Evolutionary conservation across 1,140 invertebrate species (phyloP), one percentile per base, ranked within the genome.

Genomic region (Zaprionus kolodkinae): DNA sequence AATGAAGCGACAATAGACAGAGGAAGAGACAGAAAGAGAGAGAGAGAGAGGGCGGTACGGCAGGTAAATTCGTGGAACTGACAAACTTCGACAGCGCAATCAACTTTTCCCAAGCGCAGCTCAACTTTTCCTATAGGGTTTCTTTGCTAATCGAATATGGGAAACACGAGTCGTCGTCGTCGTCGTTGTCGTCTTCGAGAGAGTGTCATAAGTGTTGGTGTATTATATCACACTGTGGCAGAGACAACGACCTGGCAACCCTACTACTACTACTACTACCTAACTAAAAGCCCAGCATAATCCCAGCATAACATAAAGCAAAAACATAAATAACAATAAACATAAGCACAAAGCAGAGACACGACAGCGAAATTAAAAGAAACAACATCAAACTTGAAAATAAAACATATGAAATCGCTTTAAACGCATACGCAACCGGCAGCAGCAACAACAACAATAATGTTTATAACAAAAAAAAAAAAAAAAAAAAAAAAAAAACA

Each of bases 321-420:
- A 21, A 21, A 21, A 57, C 52, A 62, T 69, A 74, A 74, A 69
- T 56, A 68, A 73, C 56, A 72, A 67, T 67, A 60, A 72, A 67
- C 62, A 59, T 40, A 59, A 66, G 36, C 45, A 67, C 65, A 61
- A 15, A 67, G 43, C 40, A 15, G n/a, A 60, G 36, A 50, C 45
- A 50, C 45, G 57, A 62, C 36, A 69, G 21, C 50, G 45, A 48
- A 74, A 67, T 61, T 68, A 68, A 69, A 62, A 74, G 65, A 55
- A 69, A 74, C 71, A 67, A 38, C 70, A 72, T 27, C 45, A 54
- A 66, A 66, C 63, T 25, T n/a, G 17, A 63, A 35, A 65, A 27
- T 57, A 43, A 57, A 57, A 59, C 33, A 38, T 60, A 35, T 43
- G 27, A 55, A 61, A 73, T 45, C 63, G 64, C 38, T 61, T 73